Base-by-base conservation (phyloP, 2,113 vertebrate species). In the Sinocyclocheilus grahami region DNA sequence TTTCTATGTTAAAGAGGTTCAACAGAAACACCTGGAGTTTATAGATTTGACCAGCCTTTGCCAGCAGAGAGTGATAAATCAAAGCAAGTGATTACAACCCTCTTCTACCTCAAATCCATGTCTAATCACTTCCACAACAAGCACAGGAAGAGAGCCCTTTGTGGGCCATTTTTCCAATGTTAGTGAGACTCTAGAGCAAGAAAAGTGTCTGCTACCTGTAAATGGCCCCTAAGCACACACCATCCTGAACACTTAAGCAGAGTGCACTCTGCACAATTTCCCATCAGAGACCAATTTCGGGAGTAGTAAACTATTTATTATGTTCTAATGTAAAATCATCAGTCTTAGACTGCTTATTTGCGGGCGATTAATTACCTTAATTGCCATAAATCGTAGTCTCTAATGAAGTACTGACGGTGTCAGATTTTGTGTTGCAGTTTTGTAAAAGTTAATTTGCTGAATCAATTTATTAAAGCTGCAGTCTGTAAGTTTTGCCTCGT, bases 81-180 rank as follows among this genome's bases (percentile, higher is more conserved):
- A 93, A 91, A 89, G 30, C 77, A 67, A 87, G 88, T 89, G 93
- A 94, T 94, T 93, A 94, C 93, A 94, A 89, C 90, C 87, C 85
- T 86, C 89, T 91, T 89, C 89, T 87, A 87, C 86, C 90, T 89
- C 92, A 94, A 92, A 93, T 90, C 86, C 87, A 92, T 93, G 92
- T 82, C 62, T 94, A 94, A 93, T 94, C 92, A 91, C 92, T 92
- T 92, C 89, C 92, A 94, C 93, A 65, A 78, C 46, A 77, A 84
- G 77, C 22, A 30, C 79, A 87, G 86, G 86, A 91, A 89, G 74
- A 18, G 87, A 67, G 75, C 87, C 62, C 84, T 79, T 87, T 27
- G 78, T 83, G 78, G 87, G 83, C 88, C 86, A 91, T 92, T 92
- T 91, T 89, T 87, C 90, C 85, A 89, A 89, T 89, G 90, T 92